Conservation (phyloP, 2,888 invertebrate species). For the Caenorhabditis sinica region DNA sequence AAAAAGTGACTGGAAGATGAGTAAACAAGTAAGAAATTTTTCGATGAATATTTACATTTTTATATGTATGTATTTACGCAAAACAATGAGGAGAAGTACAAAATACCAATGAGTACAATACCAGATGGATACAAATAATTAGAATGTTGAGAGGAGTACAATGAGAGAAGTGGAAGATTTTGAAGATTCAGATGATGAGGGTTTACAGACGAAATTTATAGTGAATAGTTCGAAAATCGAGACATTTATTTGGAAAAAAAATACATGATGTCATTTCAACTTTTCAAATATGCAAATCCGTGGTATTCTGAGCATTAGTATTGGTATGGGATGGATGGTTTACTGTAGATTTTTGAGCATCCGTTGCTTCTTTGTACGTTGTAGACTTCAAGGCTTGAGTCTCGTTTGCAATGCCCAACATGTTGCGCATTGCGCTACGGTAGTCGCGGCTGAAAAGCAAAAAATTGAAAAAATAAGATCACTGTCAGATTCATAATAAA, state of each 20-base stretch:
- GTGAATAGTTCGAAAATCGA: too few relatives aligned
- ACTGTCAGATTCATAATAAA: too few relatives aligned
- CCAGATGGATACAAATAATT: background rate
- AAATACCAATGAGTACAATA: background rate
- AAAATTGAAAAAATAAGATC: too few relatives aligned
- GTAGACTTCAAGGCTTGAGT: conserved; percentile 24
- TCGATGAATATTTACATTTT: background rate
- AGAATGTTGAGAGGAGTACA: background rate
- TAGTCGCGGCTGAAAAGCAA: conserved; percentile 52
- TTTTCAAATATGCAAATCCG: conserved; percentile 2
- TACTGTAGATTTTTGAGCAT: conserved; percentile 13
- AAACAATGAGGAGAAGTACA: background rate
- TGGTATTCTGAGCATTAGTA: conserved; percentile 7
- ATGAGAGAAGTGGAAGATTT: conserved; percentile 3
- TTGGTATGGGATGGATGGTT: background rate
- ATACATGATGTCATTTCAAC: background rate
- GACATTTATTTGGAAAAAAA: too few relatives aligned
- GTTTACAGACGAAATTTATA: too few relatives aligned
- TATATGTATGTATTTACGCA: too few relatives aligned
- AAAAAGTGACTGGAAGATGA: background rate
- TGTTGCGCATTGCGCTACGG: conserved; percentile 40
- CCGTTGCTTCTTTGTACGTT: conserved; percentile 39
- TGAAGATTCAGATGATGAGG: background rate
- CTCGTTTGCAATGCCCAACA: conserved; percentile 48
- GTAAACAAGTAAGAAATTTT: conserved; percentile 35